These are phyloP conservation scores for Bubo scandiacus DNA, from an alignment of 2,113 vertebrate genomes.

Conservation along the genomic window DNA sequence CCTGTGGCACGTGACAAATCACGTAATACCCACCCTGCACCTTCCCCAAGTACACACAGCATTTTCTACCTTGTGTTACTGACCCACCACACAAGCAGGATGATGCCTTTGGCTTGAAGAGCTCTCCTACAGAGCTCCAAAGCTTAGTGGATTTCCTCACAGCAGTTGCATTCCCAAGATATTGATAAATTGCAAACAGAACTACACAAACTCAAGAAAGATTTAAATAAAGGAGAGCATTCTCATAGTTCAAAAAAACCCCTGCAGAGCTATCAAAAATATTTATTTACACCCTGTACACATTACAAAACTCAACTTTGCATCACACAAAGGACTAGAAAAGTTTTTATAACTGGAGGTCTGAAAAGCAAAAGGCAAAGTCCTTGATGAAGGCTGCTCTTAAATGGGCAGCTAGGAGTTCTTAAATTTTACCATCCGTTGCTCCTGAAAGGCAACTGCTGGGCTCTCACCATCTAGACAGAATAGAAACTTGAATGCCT, in stretches of 20 bases:
- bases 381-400: neutral
- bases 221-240: neutral
- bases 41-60: neutral
- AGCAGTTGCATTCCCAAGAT: neutral
- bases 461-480: neutral
- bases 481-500: neutral
- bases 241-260: neutral
- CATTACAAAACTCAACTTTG: neutral
- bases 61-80: neutral
- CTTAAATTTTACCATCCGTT: neutral
- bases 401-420: neutral
- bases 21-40: neutral
- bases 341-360: neutral
- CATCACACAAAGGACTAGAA: neutral
- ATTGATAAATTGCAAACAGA: neutral
- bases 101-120: neutral
- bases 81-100: neutral
- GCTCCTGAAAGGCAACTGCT: neutral
- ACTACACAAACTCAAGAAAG: neutral
- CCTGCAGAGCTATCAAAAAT: neutral
- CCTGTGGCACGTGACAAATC: neutral
- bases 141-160: neutral
- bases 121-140: neutral
- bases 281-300: conserved; percentile 36
- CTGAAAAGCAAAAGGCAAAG: neutral